Evolutionary conservation across 2,797 vertebrate species (phyloP), one percentile per base, ranked within the genome.

Genomic region (Salarias fasciatus): DNA sequence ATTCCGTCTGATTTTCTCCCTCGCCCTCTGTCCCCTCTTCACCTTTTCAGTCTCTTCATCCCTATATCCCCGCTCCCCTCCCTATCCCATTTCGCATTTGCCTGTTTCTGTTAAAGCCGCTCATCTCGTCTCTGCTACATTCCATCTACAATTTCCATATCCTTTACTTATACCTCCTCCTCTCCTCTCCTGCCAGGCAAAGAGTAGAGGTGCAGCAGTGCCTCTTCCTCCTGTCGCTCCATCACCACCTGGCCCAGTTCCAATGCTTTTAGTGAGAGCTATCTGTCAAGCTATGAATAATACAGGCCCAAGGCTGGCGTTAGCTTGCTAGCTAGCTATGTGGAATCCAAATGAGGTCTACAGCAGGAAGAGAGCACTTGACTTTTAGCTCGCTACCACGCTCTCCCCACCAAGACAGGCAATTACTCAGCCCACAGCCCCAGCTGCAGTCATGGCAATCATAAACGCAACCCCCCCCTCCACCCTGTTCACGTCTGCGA

Each of bases 211-310:
- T 63, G 69, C 67, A 68, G 54, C 13, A 29, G 65, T 70, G 66
- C 70, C 35, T 42, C 68, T 60, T 69, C 69, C 68, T 61, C 71
- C 75, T 69, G 83, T 88, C 81, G 68, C 82, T 85, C 80, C 79
- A 86, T 89, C 83, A 84, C 88, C 79, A 91, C 94, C 92, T 98
- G 97, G 96, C 96, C 88, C 88, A 77, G 79, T 94, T 96, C 96
- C 97, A 98, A 94, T 90, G 94, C 96, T 97, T 97, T 97, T 94
- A 97, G 95, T 94, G 94, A 95, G 95, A 91, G 93, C 95, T 96
- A 96, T 95, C 96, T 96, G 95, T 97, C 95, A 95, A 94, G 94
- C 92, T 94, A 98, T 97, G 96, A 97, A 98, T 97, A 97, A 99
- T 96, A 95, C 95, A 97, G 94, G 94, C 95, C 93, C 86, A 87